A percentile compares a stretch with the other conserved stretches of the same genome.
Conservation (phyloP, 2,113 vertebrate genomes). For the Athene cunicularia region DNA sequence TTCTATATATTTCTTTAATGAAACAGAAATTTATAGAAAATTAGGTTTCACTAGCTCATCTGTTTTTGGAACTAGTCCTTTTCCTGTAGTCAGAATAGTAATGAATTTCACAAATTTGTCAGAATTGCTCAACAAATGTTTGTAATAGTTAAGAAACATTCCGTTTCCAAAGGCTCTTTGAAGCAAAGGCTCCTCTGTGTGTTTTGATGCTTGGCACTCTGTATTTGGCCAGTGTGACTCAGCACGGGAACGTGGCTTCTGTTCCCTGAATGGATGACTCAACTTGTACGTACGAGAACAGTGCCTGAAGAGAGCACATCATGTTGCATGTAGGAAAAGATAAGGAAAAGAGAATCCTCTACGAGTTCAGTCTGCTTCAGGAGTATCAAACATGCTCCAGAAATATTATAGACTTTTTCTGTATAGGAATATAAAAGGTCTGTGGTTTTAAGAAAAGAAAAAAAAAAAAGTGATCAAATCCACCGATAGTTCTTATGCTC, state of each 20-base stretch:
- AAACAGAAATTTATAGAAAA: not conserved
- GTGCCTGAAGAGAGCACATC: not conserved
- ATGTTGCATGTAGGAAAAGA: accelerated
- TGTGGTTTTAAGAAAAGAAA: not conserved
- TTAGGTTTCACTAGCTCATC: not conserved
- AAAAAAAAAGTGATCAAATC: not conserved
- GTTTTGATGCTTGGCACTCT: not conserved
- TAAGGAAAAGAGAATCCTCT: not conserved
- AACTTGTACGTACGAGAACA: not conserved
- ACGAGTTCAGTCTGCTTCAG: not conserved
- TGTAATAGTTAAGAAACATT: not conserved
- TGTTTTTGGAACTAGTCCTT: not conserved
- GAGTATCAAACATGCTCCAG: not conserved
- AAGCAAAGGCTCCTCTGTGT: not conserved
- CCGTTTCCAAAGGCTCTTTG: not conserved
- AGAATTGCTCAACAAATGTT: not conserved
- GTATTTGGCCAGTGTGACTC: not conserved
- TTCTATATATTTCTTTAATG: not conserved
- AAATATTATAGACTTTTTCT: not conserved
- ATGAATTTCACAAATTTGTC: not conserved
- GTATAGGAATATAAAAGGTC: not conserved
- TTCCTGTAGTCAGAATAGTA: not conserved
- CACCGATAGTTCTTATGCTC: not conserved
- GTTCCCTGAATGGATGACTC: slow-evolving; percentile 14
- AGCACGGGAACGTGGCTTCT: accelerated